Evolutionary conservation across 2,797 vertebrate species (phyloP).

Genomic region (Borostomias antarcticus): DNA sequence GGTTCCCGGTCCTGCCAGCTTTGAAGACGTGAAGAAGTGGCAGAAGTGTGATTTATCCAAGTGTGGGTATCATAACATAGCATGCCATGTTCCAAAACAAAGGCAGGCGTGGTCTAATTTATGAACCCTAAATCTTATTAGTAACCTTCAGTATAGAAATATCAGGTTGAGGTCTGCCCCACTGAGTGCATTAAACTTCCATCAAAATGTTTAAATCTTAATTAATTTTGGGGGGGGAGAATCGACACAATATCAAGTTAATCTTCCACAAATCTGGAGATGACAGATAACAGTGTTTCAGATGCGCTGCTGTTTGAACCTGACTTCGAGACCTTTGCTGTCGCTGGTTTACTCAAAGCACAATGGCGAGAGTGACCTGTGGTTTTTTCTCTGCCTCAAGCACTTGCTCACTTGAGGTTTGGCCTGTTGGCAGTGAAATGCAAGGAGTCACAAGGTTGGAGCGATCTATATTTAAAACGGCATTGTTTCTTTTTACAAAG

Average conservation of each 20-base stretch:
- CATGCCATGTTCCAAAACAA: not conserved
- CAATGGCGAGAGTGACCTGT: slow-evolving; percentile 63
- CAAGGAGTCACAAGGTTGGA: slow-evolving; percentile 62
- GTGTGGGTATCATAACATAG: too few relatives aligned
- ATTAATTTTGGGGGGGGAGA: not conserved
- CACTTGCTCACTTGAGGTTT: slow-evolving; percentile 70
- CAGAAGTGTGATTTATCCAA: too few relatives aligned
- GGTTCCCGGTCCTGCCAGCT: too few relatives aligned
- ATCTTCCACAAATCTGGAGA: not conserved
- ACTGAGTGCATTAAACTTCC: not conserved
- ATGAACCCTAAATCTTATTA: not conserved
- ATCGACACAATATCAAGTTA: not conserved
- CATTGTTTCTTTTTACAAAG: slow-evolving; percentile 53
- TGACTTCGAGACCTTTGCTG: not conserved
- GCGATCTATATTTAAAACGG: slow-evolving; percentile 65
- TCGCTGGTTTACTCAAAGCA: slow-evolving; percentile 16
- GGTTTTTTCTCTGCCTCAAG: slow-evolving; percentile 64
- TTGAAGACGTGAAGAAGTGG: too few relatives aligned
- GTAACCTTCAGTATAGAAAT: too few relatives aligned
- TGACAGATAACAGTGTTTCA: not conserved
- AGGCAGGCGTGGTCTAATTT: not conserved
- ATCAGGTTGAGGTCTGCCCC: not conserved
- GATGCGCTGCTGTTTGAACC: not conserved
- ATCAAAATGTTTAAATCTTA: not conserved
- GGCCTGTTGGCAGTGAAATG: slow-evolving; percentile 61